Conservation (phyloP, 2,888 invertebrate species). For the Tipula vernalis region DNA sequence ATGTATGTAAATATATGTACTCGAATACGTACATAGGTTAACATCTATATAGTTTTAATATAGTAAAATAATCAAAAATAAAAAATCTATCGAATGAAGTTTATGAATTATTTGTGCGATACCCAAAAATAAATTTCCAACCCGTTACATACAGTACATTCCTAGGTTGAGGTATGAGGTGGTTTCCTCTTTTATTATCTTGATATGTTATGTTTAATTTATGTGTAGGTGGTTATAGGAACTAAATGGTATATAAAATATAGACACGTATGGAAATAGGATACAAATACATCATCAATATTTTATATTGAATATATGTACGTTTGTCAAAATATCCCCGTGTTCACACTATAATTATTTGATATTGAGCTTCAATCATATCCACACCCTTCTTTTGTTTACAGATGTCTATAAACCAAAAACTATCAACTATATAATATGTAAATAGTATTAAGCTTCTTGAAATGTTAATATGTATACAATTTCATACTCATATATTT, state of each 20-base stretch:
- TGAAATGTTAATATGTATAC: background rate
- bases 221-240: background rate
- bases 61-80: background rate
- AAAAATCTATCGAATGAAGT: background rate
- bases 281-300: background rate
- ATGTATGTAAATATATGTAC: background rate
- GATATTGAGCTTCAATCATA: background rate
- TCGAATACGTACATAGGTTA: background rate
- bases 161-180: background rate
- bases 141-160: background rate
- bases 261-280: background rate
- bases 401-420: background rate
- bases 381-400: background rate
- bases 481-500: background rate
- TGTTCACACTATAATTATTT: background rate
- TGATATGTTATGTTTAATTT: background rate
- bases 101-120: background rate
- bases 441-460: background rate
- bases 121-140: background rate
- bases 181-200: background rate
- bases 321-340: background rate
- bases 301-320: background rate
- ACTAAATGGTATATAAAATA: background rate
- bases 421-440: background rate
- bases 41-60: background rate